Conservation (phyloP, 1,140 invertebrate species). For the Pseudomyrmex concolor region DNA sequence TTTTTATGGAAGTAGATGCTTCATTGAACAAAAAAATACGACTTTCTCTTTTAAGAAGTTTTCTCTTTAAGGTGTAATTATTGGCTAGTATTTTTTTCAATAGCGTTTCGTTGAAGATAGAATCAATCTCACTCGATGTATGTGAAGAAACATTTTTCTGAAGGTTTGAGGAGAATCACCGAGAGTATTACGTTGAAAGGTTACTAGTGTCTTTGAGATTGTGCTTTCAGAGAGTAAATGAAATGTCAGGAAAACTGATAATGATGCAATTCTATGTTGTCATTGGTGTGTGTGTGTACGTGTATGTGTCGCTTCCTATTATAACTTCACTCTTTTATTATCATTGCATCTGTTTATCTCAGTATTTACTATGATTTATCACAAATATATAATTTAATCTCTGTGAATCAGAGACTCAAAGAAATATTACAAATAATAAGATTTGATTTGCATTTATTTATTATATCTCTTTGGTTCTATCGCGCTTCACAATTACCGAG, state of each 20-base stretch:
- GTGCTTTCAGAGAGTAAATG: conserved; percentile 1
- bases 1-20: conserved; percentile 12
- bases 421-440: neutral
- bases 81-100: conserved; percentile 1
- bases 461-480: no score
- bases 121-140: neutral
- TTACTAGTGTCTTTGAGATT: conserved; percentile 10
- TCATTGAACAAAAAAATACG: conserved; percentile 22
- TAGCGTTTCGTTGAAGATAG: neutral
- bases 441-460: neutral
- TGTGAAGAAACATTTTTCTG: neutral
- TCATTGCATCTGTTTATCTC: neutral
- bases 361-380: neutral
- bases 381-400: neutral
- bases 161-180: neutral
- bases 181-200: conserved; percentile 14
- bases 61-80: conserved; percentile 34
- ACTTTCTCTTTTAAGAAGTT: conserved; percentile 29
- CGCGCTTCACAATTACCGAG: neutral
- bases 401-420: neutral
- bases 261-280: conserved; percentile 37
- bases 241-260: conserved; percentile 51
- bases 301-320: neutral
- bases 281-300: neutral
- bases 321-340: conserved; percentile 15